phyloP scores from a whole-genome alignment of 92 coral and sea anemone species.

The Porites lobata region DNA sequence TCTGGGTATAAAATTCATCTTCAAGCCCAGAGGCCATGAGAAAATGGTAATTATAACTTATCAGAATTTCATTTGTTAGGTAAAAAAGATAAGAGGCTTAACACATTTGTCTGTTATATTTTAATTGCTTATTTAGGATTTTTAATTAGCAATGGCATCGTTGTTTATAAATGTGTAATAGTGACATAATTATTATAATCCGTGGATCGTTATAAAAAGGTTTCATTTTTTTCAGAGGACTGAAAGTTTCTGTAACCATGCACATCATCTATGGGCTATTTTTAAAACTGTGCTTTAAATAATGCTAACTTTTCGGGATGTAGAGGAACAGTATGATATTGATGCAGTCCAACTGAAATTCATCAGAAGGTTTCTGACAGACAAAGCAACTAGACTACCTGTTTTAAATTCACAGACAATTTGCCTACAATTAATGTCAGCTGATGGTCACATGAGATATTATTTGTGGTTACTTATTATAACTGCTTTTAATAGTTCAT shows the following conservation, averaged over 20 bases:
- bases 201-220: background rate
- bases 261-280: background rate
- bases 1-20: background rate
- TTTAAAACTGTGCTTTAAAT: background rate
- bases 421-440: too few species aligned
- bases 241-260: too few species aligned
- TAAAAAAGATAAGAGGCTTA: background rate
- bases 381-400: background rate
- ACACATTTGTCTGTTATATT: background rate
- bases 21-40: slow-evolving; percentile 9
- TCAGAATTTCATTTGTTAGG: background rate
- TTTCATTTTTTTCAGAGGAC: background rate
- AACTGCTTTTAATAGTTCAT: background rate
- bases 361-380: background rate
- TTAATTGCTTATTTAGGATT: background rate
- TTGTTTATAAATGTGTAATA: background rate
- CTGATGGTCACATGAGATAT: too few species aligned
- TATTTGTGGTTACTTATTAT: background rate
- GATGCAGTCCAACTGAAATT: background rate
- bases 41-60: slow-evolving; percentile 1
- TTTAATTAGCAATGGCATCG: background rate
- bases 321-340: background rate
- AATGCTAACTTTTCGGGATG: background rate
- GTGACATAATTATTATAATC: too few species aligned
- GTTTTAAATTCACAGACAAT: too few species aligned